Conservation (phyloP, 2,797 vertebrate genomes). For the Coregonus sp. region DNA sequence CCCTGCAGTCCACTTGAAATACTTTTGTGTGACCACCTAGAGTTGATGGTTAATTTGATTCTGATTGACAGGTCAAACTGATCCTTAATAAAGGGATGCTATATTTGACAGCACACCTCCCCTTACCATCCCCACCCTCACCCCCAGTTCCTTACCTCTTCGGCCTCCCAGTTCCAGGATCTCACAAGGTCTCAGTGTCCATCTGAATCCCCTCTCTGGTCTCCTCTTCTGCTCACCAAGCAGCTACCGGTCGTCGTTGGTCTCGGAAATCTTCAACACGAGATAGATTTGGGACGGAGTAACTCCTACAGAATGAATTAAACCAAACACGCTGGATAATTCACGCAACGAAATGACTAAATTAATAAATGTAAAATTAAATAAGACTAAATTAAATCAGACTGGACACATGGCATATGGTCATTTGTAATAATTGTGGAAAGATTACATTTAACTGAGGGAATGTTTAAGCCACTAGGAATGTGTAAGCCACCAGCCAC, state of each 20-base stretch:
- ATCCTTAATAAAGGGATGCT: background rate
- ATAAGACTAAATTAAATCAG: too few relatives aligned
- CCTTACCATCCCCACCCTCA: conserved; percentile 10
- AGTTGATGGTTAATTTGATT: background rate
- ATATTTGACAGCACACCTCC: background rate
- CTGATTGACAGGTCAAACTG: background rate
- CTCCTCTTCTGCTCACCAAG: conserved; percentile 32
- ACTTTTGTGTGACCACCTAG: background rate
- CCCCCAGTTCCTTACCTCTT: background rate
- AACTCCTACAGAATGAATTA: background rate
- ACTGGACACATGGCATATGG: too few relatives aligned
- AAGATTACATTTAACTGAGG: too few relatives aligned
- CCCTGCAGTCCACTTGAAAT: background rate
- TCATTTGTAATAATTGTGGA: too few relatives aligned
- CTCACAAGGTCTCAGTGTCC: conserved; percentile 41
- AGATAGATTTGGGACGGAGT: background rate
- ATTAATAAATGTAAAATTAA: too few relatives aligned
- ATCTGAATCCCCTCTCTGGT: conserved; percentile 31
- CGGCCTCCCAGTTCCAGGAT: conserved; percentile 52
- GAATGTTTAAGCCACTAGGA: too few relatives aligned
- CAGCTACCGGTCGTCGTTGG: conserved; percentile 30
- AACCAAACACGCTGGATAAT: too few relatives aligned
- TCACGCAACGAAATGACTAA: too few relatives aligned
- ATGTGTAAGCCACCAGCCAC: too few relatives aligned
- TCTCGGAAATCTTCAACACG: conserved; percentile 52